Percentiles rank a stretch among this genome's conserved stretches.
Evolutionary conservation across 2,888 invertebrate genomes (phyloP).

Genomic region (Lampropteryx suffumata): DNA sequence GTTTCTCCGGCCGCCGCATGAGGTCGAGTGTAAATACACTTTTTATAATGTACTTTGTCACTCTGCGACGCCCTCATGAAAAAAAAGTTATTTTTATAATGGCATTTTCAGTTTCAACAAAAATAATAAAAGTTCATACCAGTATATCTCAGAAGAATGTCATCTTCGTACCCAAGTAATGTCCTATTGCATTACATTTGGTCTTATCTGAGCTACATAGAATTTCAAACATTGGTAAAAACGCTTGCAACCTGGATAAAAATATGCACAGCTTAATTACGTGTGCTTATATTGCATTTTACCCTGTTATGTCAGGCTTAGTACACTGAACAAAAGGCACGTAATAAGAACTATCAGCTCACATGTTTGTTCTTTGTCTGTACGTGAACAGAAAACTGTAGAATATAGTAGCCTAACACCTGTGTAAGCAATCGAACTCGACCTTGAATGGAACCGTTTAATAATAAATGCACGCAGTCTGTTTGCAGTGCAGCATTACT

Average conservation of each 20-base stretch:
- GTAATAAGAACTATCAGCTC: conserved; percentile 29
- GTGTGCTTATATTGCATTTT: conserved; percentile 23
- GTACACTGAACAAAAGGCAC: conserved; percentile 26
- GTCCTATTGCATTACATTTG: too few relatives aligned
- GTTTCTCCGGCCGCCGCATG: conserved; percentile 73
- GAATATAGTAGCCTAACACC: conserved; percentile 40
- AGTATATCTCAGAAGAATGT: conserved; percentile 5
- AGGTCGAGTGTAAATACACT: conserved; percentile 81
- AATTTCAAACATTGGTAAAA: not conserved
- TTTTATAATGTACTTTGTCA: conserved; percentile 80
- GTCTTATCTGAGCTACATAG: too few relatives aligned
- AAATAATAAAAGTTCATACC: conserved; percentile 18
- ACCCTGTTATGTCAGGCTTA: conserved; percentile 23
- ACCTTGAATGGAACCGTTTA: conserved; percentile 46
- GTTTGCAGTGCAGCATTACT: conserved; percentile 6
- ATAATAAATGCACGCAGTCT: conserved; percentile 21
- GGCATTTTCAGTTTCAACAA: conserved; percentile 35
- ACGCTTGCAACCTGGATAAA: conserved; percentile 8
- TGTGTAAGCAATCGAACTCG: conserved; percentile 51
- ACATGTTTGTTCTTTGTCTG: conserved; percentile 34
- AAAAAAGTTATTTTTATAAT: conserved; percentile 67
- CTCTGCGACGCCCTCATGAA: conserved; percentile 61
- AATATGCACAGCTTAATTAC: conserved; percentile 16
- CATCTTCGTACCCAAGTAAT: not conserved
- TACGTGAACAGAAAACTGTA: conserved; percentile 29